These are phyloP conservation scores for Actinemys pallida DNA, from an alignment of 2,113 vertebrate species.

Conservation along the genomic window DNA sequence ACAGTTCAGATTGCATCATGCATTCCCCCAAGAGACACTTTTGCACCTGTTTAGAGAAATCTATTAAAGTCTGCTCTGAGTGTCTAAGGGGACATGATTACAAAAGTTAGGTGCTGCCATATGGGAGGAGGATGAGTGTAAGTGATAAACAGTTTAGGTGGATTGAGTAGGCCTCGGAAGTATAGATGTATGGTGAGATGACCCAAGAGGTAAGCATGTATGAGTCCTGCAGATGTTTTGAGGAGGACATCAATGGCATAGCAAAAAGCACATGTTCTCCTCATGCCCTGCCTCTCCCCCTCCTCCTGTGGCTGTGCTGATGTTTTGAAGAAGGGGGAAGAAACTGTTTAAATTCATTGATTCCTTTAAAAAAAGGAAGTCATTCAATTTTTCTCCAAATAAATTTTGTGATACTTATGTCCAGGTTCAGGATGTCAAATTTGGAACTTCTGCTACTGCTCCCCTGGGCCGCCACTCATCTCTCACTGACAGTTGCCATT, in stretches of 20 bases:
- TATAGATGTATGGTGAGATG: neutral
- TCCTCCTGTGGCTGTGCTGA: neutral
- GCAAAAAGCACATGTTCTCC: neutral
- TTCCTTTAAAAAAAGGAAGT: neutral
- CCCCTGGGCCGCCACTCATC: rapidly evolving
- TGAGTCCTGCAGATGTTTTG: neutral
- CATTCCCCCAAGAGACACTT: neutral
- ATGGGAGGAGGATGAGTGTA: neutral
- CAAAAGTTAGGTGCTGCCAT: neutral
- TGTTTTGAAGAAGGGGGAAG: neutral
- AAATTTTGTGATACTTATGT: neutral
- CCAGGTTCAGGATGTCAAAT: neutral
- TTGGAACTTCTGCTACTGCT: neutral
- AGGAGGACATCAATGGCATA: neutral
- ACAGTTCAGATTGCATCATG: neutral
- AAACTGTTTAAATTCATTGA: neutral
- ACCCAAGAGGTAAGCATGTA: neutral
- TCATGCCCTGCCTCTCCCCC: neutral
- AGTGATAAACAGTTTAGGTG: neutral
- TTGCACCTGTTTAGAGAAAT: neutral
- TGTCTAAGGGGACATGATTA: neutral
- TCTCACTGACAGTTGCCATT: neutral
- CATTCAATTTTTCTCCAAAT: neutral
- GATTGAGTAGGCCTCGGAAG: neutral
- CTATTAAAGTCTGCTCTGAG: neutral